Conservation (phyloP, 1,140 invertebrate species). For the Drosophila nasuta region DNA sequence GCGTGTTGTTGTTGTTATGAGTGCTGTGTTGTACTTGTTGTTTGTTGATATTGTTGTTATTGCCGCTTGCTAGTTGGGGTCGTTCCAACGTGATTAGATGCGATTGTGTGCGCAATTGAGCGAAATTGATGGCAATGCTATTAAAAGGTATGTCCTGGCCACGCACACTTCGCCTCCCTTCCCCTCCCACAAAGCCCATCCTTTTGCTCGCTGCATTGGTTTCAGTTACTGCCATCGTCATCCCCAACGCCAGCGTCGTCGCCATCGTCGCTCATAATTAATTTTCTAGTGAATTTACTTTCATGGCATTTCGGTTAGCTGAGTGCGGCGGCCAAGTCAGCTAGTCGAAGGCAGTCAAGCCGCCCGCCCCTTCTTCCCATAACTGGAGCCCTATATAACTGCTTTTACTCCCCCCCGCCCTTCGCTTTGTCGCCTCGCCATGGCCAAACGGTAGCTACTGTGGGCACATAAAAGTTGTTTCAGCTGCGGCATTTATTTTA, state of each 20-base stretch:
- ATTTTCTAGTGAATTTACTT: conserved; percentile 84
- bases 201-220: conserved; percentile 61
- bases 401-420: neutral
- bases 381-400: neutral
- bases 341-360: conserved; percentile 3
- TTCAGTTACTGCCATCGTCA: conserved; percentile 44
- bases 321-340: conserved; percentile 55
- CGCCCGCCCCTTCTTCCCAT: neutral
- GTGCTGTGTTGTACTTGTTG: conserved; percentile 12
- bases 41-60: conserved; percentile 45
- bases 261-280: conserved; percentile 73
- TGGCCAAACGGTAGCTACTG: conserved; percentile 26
- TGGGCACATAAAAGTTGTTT: conserved; percentile 77
- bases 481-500: conserved; percentile 82
- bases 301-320: conserved; percentile 75
- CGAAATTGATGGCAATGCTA: conserved; percentile 81
- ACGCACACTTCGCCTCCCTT: conserved; percentile 9
- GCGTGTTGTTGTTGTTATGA: neutral
- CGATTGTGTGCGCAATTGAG: conserved; percentile 82
- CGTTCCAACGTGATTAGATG: conserved; percentile 80
- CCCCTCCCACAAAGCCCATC: neutral
- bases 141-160: conserved; percentile 73
- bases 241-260: conserved; percentile 24
- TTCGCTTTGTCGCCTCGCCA: conserved; percentile 7
- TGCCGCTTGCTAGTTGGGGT: conserved; percentile 50